phyloP scores from a whole-genome alignment of 2,888 invertebrate species.

The Leuctra nigra region DNA sequence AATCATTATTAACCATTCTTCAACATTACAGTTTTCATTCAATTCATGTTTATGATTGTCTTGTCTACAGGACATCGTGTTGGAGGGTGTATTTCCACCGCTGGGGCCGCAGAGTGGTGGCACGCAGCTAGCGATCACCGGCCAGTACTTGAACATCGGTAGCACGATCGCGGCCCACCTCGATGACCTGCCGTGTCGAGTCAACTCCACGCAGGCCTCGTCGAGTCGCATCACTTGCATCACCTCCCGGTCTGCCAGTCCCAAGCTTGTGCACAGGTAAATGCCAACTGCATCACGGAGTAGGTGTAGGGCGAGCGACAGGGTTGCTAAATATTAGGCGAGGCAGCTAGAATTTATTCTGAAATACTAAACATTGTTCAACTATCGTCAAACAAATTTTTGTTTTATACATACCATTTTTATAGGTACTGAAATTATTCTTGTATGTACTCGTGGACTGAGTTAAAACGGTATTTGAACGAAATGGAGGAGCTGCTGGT shows the following conservation, averaged over 20 bases:
- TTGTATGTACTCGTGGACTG: too few relatives aligned
- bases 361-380: too few relatives aligned
- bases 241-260: slow-evolving; percentile 64
- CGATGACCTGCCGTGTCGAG: slow-evolving; percentile 76
- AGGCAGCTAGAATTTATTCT: too few relatives aligned
- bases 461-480: too few relatives aligned
- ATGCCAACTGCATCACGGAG: too few relatives aligned
- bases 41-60: not conserved
- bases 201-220: slow-evolving; percentile 82
- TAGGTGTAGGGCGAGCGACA: too few relatives aligned
- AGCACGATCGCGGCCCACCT: slow-evolving; percentile 76
- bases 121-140: slow-evolving; percentile 85
- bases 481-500: too few relatives aligned
- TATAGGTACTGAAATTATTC: too few relatives aligned
- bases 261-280: slow-evolving; percentile 43
- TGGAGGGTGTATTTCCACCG: slow-evolving; percentile 72
- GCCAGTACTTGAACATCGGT: slow-evolving; percentile 89
- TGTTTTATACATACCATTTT: too few relatives aligned
- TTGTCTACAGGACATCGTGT: slow-evolving; percentile 58
- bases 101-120: slow-evolving; percentile 96
- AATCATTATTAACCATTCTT: too few relatives aligned
- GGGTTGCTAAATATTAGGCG: too few relatives aligned
- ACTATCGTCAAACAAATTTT: too few relatives aligned
- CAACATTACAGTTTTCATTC: not conserved
- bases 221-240: slow-evolving; percentile 80